Percentiles rank a stretch among this genome's conserved stretches.
Evolutionary conservation across 2,113 vertebrate species (phyloP).

Genomic region (Mionectes macconnelli): DNA sequence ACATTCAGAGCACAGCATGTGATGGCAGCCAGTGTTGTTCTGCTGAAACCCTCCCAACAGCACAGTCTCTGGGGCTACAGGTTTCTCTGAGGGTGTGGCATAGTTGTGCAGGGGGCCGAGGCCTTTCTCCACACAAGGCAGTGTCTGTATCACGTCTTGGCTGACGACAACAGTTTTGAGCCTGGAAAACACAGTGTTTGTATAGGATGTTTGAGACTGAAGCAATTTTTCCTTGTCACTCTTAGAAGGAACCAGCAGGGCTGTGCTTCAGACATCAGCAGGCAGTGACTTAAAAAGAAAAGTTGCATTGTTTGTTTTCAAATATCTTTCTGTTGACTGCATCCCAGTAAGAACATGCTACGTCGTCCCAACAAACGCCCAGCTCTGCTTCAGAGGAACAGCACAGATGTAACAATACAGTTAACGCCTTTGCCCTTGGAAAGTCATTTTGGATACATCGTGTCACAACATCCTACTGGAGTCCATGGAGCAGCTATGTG

Average conservation of each 20-base stretch:
- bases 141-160: neutral
- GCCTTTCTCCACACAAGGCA: neutral
- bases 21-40: neutral
- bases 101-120: neutral
- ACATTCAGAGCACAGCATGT: neutral
- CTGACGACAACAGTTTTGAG: neutral
- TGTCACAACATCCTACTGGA: neutral
- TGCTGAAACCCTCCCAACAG: neutral
- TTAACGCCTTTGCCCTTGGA: neutral
- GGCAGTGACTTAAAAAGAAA: neutral
- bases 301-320: slow-evolving; percentile 12
- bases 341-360: neutral
- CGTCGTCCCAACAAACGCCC: neutral
- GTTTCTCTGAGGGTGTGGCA: neutral
- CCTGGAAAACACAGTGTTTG: neutral
- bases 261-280: neutral
- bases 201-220: neutral
- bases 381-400: neutral
- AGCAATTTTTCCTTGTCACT: neutral
- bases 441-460: neutral
- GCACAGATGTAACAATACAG: neutral
- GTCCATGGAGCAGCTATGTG: neutral
- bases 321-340: slow-evolving; percentile 5
- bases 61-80: neutral
- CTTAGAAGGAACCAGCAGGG: neutral